Percentiles rank a stretch among this genome's conserved stretches.
Conservation (phyloP, 2,888 invertebrate genomes). For the Brassicogethes aeneus region DNA sequence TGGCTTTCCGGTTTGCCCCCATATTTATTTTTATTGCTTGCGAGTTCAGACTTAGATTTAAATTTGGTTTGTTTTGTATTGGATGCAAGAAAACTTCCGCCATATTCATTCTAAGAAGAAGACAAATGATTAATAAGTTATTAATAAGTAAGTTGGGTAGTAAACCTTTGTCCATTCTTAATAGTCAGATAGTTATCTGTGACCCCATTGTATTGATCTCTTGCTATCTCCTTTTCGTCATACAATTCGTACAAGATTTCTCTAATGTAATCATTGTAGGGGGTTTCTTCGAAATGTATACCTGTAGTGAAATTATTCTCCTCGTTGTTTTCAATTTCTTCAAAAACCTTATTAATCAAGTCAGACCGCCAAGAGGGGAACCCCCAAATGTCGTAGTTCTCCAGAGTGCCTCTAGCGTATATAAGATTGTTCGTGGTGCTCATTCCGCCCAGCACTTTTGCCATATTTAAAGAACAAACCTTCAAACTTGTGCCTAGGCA, state of each 20-base stretch:
- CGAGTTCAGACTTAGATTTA: conserved; percentile 47
- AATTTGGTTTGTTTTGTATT: conserved; percentile 44
- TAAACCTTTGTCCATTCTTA: conserved; percentile 17
- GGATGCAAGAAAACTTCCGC: conserved; percentile 40
- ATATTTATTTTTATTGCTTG: neutral
- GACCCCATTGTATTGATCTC: neutral
- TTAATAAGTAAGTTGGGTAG: too few species aligned
- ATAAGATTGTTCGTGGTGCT: conserved; percentile 59
- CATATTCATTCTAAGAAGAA: conserved; percentile 30
- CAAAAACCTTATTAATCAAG: neutral
- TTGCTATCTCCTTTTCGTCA: neutral
- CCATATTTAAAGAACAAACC: conserved; percentile 39
- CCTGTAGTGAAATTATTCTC: neutral
- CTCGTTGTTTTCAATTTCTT: neutral
- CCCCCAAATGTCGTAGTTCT: conserved; percentile 61
- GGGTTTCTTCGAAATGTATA: neutral
- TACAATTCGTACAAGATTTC: neutral
- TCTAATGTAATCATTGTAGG: neutral
- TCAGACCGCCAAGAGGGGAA: conserved; percentile 35
- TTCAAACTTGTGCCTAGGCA: conserved; percentile 23
- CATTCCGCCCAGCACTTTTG: conserved; percentile 57
- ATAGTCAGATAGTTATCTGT: neutral
- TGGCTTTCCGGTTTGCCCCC: neutral
- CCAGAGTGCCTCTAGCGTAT: conserved; percentile 51
- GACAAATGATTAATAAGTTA: conserved; percentile 59